Percentiles rank a stretch among this genome's conserved stretches.
Conservation (phyloP, 2,113 vertebrate species). For the Tetrax tetrax region DNA sequence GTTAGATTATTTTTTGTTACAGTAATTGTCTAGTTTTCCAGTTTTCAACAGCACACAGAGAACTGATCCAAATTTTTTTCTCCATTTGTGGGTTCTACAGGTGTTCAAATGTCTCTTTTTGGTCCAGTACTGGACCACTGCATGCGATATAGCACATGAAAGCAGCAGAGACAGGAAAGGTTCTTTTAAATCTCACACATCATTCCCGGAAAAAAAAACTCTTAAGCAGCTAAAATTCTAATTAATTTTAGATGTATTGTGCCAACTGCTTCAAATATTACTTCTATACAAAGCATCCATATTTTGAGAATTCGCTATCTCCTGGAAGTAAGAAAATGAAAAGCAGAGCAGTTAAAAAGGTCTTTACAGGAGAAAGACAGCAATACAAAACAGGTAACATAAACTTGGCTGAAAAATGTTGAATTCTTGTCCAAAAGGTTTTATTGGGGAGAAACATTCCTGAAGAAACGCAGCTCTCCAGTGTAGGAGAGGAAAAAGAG, state of each 20-base stretch:
- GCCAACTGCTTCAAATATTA: neutral
- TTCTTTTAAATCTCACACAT: neutral
- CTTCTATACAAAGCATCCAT: neutral
- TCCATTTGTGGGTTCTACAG: neutral
- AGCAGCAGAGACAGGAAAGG: neutral
- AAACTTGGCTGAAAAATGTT: neutral
- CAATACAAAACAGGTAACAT: neutral
- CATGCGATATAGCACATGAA: neutral
- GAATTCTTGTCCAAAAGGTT: neutral
- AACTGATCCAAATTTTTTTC: neutral
- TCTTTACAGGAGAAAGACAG: neutral
- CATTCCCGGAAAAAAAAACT: neutral
- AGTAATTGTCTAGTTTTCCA: neutral
- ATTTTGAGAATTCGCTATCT: neutral
- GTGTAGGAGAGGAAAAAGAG: neutral
- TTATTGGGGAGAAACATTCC: neutral
- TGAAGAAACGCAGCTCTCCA: neutral
- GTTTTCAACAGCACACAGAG: neutral
- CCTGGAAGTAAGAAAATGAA: neutral
- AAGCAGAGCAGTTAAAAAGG: neutral
- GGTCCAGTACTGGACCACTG: neutral
- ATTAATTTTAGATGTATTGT: neutral
- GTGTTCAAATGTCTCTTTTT: neutral
- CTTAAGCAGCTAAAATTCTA: neutral
- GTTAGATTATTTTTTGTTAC: constrained; percentile 2